These are phyloP conservation scores for Rhinoptilus africanus DNA, from an alignment of 2,113 vertebrate genomes.

Conservation along the genomic window DNA sequence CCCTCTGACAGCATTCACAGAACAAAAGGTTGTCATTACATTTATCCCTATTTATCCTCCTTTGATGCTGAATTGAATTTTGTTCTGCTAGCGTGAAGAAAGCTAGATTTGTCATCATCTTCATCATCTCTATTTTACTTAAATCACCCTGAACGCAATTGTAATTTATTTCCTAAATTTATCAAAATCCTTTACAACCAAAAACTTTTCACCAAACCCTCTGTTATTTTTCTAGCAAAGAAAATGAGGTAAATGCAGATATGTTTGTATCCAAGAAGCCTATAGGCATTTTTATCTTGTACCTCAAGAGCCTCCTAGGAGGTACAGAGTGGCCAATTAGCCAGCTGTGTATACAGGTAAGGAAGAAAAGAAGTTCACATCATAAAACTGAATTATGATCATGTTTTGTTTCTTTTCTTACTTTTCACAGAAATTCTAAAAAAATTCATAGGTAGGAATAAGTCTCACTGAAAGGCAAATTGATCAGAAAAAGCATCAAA, in stretches of 20 bases:
- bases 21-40: slow-evolving; percentile 44
- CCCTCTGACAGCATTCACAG: slow-evolving; percentile 1
- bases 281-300: neutral
- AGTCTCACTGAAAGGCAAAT: neutral
- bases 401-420: neutral
- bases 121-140: slow-evolving; percentile 23
- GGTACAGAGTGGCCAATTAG: neutral
- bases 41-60: slow-evolving; percentile 42
- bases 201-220: neutral
- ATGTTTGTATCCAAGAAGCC: neutral
- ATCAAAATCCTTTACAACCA: neutral
- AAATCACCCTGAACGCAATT: slow-evolving; percentile 1
- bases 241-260: neutral
- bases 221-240: neutral
- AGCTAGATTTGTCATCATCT: neutral
- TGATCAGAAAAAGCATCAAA: neutral
- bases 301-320: neutral
- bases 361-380: neutral
- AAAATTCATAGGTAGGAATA: neutral
- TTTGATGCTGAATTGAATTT: slow-evolving; percentile 37
- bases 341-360: neutral
- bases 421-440: neutral
- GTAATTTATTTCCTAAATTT: slow-evolving; percentile 33
- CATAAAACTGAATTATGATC: neutral
- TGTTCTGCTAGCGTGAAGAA: neutral